Base-by-base conservation (phyloP, 2,888 invertebrate species). In the Frankliniella fusca region DNA sequence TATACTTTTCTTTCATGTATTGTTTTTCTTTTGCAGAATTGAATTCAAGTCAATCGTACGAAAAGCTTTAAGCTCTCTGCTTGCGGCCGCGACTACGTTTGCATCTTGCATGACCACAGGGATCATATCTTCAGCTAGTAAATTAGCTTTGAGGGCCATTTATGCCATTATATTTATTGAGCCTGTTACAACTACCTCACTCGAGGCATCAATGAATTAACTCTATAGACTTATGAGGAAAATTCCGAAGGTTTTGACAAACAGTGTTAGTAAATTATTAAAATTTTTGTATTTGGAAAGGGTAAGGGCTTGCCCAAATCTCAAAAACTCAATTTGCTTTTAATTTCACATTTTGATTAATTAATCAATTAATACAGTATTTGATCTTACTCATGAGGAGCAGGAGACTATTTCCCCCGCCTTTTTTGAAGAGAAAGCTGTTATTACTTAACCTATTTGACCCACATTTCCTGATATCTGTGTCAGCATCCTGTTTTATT, bases 1-100 rank as follows among this genome's bases (percentile, higher is more conserved):
- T 38, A 38, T 84, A 80, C 81, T 49, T 50, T 76, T 80, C 80
- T 82, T 82, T 81, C 84, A 85, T 85, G 84, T 84, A 83, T 85
- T 88, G 84, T 85, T 87, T 88, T 88, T 91, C 91, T 91, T 92
- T 94, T 93, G 90, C 95, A 95, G 95, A 96, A 91, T 94, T 95
- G 90, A 94, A 93, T 91, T 93, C 95, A 90, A 93, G 94, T 90
- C 94, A 94, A 92, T 95, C 95, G 90, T 96, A 95, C 90, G 95
- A 95, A 92, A 95, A 95, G 92, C 94, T 96, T 91, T 95, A 94
- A 94, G 90, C 86, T 89, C 88, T 89, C 89, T 89, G 86, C 82
- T 83, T 81, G 83, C 84, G 83, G 83, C 83, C 83, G 89, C 89
- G 90, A 89, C 89, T 89, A 38, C 65, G 70, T 80, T 49, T 76